Evolutionary conservation across 2,797 vertebrate genomes (phyloP), one percentile per base, ranked within the genome.

Genomic region (Esox lucius): DNA sequence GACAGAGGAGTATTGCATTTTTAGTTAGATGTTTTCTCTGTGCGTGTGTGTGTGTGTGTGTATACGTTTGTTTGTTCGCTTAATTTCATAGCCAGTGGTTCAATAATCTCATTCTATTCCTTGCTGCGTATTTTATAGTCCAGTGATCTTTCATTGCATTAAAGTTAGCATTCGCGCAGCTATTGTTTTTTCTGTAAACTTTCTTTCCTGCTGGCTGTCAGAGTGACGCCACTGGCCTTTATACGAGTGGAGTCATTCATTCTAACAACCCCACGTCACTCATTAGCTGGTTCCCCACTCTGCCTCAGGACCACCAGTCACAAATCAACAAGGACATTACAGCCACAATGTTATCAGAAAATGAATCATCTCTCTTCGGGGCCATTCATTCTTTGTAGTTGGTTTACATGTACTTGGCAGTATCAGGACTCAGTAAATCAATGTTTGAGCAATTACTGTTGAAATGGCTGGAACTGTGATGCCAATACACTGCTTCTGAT

Each of bases 391-490:
- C 83, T 72, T 66, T 74, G 79, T 77, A 83, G 79, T 80, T 26
- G 80, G 80, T 85, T 86, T 86, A 75, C 85, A 82, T 89, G 89
- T 88, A 86, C 84, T 71, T 59, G 85, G 83, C 85, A 75, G 80
- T 67, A 78, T 77, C 71, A 73, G 49, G 66, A 86, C 83, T 84
- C 77, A 35, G 70, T 80, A 66, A 83, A 92, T 91, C 88, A 90
- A 83, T 86, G 87, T 75, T 64, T 15, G 79, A 88, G 91, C 89
- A 87, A 87, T 90, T 87, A 90, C 79, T 84, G 80, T 83, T 90
- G 89, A 93, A 91, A 86, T 91, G 88, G 81, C 87, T 87, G 88
- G 82, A 80, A 78, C 84, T 84, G 74, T 11, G 81, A 87, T 84
- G 87, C 80, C 84, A 86, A 85, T 87, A 78, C 48, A 17, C 81